These are phyloP conservation scores for Hydropsyche tenuis DNA, from an alignment of 1,140 invertebrate species.

Conservation along the genomic window DNA sequence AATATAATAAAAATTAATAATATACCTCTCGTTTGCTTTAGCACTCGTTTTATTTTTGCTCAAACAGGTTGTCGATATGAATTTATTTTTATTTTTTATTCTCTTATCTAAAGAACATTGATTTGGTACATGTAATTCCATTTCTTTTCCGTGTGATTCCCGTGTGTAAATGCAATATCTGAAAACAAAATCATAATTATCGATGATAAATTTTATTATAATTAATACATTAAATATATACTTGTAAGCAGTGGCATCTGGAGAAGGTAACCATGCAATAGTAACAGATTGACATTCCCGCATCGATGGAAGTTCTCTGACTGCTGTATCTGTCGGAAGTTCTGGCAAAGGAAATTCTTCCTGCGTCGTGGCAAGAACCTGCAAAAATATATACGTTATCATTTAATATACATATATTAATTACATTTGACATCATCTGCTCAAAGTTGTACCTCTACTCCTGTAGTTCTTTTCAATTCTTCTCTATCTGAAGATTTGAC, in stretches of 20 bases:
- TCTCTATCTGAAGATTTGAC: constrained; percentile 52
- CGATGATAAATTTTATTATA: background rate
- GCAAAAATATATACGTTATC: constrained; percentile 32
- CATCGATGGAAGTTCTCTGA: constrained; percentile 54
- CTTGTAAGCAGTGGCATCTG: constrained; percentile 50
- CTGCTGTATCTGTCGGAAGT: constrained; percentile 54
- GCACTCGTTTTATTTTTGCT: constrained; percentile 51
- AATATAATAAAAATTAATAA: constrained; percentile 5
- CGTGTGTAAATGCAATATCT: constrained; percentile 56
- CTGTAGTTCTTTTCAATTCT: constrained; percentile 53
- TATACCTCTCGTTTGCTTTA: constrained; percentile 50
- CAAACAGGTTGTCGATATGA: constrained; percentile 54
- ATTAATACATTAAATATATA: constrained; percentile 19
- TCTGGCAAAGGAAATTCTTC: constrained; percentile 56
- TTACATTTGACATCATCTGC: too few species aligned
- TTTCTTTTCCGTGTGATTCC: constrained; percentile 49
- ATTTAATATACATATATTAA: background rate
- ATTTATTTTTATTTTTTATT: constrained; percentile 54
- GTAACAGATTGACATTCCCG: constrained; percentile 58
- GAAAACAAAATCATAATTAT: constrained; percentile 30
- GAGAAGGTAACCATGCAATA: constrained; percentile 57
- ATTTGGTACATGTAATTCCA: constrained; percentile 53
- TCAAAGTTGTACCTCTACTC: constrained; percentile 56
- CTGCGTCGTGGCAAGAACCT: constrained; percentile 57
- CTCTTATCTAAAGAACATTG: constrained; percentile 59